Evolutionary conservation across 2,113 vertebrate species (phyloP).

Genomic region (Tichodroma muraria): DNA sequence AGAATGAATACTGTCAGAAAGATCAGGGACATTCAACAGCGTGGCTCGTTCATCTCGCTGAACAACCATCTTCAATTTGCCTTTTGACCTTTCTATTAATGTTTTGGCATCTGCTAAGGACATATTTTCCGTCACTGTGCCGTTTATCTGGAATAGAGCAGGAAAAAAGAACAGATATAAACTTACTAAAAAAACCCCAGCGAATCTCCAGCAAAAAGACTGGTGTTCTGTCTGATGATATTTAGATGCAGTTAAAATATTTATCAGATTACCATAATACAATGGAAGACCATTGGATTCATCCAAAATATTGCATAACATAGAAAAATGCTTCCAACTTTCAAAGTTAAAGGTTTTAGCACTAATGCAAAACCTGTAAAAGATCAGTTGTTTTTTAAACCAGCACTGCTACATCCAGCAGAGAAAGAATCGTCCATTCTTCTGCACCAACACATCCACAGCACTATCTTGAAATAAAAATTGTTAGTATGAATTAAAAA

Average conservation of each 20-base stretch:
- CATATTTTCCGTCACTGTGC: constrained; percentile 98
- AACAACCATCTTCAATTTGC: constrained; percentile 99
- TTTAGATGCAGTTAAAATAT: background rate
- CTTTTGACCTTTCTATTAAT: constrained; percentile 98
- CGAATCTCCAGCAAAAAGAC: background rate
- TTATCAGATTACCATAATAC: background rate
- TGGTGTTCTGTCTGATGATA: background rate
- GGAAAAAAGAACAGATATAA: background rate
- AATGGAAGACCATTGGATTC: background rate
- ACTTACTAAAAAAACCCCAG: background rate
- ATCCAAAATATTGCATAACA: background rate
- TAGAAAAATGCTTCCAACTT: background rate
- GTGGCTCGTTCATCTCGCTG: constrained; percentile 95
- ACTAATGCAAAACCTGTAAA: background rate
- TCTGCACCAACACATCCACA: background rate
- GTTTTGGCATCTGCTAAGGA: constrained; percentile 98
- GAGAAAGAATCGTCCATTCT: background rate
- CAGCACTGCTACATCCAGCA: background rate
- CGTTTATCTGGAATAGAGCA: constrained; percentile 86
- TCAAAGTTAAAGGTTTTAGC: background rate
- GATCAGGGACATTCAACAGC: constrained; percentile 92
- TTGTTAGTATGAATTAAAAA: background rate
- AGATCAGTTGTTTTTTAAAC: background rate
- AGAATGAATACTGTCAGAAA: constrained; percentile 97
- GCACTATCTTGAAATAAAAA: background rate